These are phyloP conservation scores for Urosaurus nigricauda DNA, from an alignment of 2,797 vertebrate genomes.

Conservation along the genomic window DNA sequence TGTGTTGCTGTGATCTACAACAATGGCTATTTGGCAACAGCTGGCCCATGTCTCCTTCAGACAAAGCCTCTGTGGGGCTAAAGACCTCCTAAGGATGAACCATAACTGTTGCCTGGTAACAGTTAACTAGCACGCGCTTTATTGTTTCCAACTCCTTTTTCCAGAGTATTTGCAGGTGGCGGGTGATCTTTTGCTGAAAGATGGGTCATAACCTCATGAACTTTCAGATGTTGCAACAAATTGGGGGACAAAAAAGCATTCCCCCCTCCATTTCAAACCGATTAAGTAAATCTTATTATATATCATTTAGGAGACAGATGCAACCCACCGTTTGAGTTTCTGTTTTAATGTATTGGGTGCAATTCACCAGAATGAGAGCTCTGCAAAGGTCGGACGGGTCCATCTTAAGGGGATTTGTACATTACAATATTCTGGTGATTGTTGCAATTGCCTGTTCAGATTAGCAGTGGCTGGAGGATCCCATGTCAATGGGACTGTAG, in stretches of 20 bases:
- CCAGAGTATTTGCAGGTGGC: constrained; percentile 84
- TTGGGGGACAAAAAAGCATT: constrained; percentile 81
- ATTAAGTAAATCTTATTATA: constrained; percentile 82
- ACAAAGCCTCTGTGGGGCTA: constrained; percentile 83
- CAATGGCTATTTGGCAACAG: constrained; percentile 84
- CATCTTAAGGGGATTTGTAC: neutral
- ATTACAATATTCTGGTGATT: neutral
- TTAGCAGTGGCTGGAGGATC: too few species aligned
- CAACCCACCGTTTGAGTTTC: constrained; percentile 61
- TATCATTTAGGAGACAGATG: constrained; percentile 76
- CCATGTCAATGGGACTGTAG: too few species aligned
- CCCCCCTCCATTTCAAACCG: constrained; percentile 76
- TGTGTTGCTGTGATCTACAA: constrained; percentile 80
- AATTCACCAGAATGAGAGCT: neutral
- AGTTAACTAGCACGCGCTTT: constrained; percentile 88
- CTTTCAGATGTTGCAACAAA: constrained; percentile 89
- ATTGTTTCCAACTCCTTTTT: constrained; percentile 89
- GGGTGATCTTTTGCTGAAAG: constrained; percentile 80
- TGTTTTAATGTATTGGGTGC: neutral
- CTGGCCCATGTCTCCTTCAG: constrained; percentile 81
- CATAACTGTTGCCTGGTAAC: constrained; percentile 89
- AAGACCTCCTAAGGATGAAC: constrained; percentile 82
- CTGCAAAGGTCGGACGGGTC: too few species aligned
- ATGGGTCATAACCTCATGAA: constrained; percentile 86
- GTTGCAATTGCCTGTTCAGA: too few species aligned